Evolutionary conservation across 1,140 invertebrate genomes (phyloP), one percentile per base, ranked within the genome.

Genomic region (Hyphantria cunea): DNA sequence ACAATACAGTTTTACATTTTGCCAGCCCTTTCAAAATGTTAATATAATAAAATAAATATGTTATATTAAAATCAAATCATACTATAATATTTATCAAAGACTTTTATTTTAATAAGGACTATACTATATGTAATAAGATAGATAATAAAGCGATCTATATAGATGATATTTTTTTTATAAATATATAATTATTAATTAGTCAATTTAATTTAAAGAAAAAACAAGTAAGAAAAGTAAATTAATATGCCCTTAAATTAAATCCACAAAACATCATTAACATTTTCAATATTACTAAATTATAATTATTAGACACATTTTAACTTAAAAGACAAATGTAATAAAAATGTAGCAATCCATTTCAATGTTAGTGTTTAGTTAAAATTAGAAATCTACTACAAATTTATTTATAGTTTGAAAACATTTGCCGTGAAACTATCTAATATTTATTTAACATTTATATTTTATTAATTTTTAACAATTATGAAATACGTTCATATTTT

Each of bases 1-100:
- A 70, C 78, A 74, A 73, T 80, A 63, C 64, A 67, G 33, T 65
- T 49, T 66, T 66, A 81, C 86, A 85, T 85, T 86, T 84, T 86
- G 86, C 81, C 86, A 89, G 86, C 84, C 84, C 80, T 78, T 51
- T 75, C 86, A 86, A 89, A 87, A 87, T 86, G 86, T 67, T 0
- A 15, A 49, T 7, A 1, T 25, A 31, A 10, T 48, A 34, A 9
- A 33, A 33, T 50, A 17, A 50, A 32, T 47, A 33, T 33, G 5
- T 9, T 48, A 17, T 48, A 48, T 3, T 17, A 13, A 50, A 34
- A 39, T 39, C n/a, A 39, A 39, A 39, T 39, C n/a, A 39, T n/a
- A 39, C 37, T 39, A 34, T 39, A 39, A 2, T 39, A 39, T 39
- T 39, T 10, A 39, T 3, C n/a, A 39, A 39, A 34, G n/a, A n/a